phyloP scores from a whole-genome alignment of 2,797 vertebrate genomes.

The Chelon auratus region DNA sequence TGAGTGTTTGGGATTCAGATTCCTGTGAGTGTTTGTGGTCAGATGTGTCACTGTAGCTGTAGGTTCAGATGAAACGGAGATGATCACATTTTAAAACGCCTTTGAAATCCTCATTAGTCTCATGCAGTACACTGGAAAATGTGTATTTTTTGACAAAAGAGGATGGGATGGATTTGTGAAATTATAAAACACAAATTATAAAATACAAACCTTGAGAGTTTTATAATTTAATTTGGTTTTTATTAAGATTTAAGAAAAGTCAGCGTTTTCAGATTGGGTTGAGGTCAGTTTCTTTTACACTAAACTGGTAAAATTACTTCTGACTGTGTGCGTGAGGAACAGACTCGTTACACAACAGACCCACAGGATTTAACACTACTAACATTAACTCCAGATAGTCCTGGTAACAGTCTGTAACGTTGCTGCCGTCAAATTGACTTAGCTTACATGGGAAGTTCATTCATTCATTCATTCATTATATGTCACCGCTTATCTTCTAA shows the following conservation, averaged over 20 bases:
- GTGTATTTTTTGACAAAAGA: not conserved
- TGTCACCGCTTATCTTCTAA: too few species aligned
- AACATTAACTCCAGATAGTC: not conserved
- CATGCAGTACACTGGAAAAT: not conserved
- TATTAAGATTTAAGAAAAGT: too few species aligned
- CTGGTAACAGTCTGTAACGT: too few species aligned
- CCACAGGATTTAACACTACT: not conserved
- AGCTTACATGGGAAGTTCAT: too few species aligned
- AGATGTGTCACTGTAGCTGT: constrained; percentile 26
- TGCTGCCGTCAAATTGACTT: too few species aligned
- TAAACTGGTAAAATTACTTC: not conserved
- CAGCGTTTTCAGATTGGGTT: not conserved
- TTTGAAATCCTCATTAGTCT: constrained; percentile 6
- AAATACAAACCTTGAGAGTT: too few species aligned
- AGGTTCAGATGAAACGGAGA: not conserved
- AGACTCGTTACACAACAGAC: not conserved
- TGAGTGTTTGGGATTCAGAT: constrained; percentile 48
- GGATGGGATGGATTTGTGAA: too few species aligned
- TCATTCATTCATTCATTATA: too few species aligned
- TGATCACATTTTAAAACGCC: not conserved
- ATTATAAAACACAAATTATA: too few species aligned
- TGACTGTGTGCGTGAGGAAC: not conserved
- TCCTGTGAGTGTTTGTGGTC: constrained; percentile 45
- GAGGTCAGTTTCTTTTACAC: not conserved
- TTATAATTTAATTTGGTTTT: too few species aligned